Evolutionary conservation across 2,888 invertebrate genomes (phyloP), one percentile per base, ranked within the genome.

Genomic region (Brenthis daphne): DNA sequence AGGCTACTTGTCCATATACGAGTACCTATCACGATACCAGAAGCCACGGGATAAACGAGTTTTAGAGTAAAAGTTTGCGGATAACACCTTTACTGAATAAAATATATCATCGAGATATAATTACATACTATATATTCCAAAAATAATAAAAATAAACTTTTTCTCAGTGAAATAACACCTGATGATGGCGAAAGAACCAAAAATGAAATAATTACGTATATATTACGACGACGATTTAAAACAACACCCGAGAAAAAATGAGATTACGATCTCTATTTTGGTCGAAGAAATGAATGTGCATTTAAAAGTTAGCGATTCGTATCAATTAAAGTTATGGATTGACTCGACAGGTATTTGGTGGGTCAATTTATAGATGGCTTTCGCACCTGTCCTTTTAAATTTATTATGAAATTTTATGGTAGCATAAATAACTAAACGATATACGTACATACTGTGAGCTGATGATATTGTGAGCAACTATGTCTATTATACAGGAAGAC

Each of bases 241-340:
- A 43, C 37, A 43, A 43, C 37, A 53, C 16, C 51, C 16, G 16
- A 53, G 51, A 53, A 53, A 53, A 53, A 53, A 53, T 53, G 51
- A 53, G 51, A 53, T 53, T 53, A 8, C 6, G 16, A 53, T 53
- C 51, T 53, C 6, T 53, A 53, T 53, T 16, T 53, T 5, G 51
- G n/a, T 53, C n/a, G 37, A 11, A 43, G 37, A 43, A 43, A 43
- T 43, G 11, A 53, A 53, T 53, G 51, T 53, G 51, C 16, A 6
- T 53, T 53, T n/a, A 53, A 53, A 53, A 16, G 51, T 53, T 90
- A 91, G 90, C 91, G 92, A 92, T 91, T 88, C 85, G 91, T 91
- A 92, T 92, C 92, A 91, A 92, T 92, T 92, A 92, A 88, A 89
- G 91, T 91, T 91, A 89, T 90, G 87, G 90, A 87, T 84, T 80